Base-by-base conservation (phyloP, 2,888 invertebrate genomes). In the Acanthosoma haemorrhoidale region DNA sequence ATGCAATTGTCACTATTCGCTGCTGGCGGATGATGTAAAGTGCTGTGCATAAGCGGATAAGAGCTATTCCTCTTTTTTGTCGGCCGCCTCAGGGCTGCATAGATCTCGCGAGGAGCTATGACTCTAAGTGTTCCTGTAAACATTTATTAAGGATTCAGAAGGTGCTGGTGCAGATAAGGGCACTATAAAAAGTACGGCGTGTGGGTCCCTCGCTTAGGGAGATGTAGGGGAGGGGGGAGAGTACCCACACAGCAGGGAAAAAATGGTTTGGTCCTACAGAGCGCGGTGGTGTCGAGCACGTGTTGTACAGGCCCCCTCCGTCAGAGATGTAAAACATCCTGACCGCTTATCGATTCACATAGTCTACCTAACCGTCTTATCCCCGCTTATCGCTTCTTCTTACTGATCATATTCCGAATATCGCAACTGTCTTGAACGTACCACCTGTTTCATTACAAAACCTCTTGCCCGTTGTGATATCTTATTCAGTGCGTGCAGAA, bases 61-160 rank as follows among this genome's bases (percentile, higher is more conserved):
- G 51, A 51, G n/a, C 29, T 51, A n/a, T 51, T 51, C 25, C 25
- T 25, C 13, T 2, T 51, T 51, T 51, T 51, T 51, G 25, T 25
- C 25, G n/a, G n/a, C n/a, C n/a, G n/a, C n/a, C n/a, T n/a, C n/a
- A n/a, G 29, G 29, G 51, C 51, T n/a, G n/a, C 51, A 51, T 51
- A 51, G 51, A 51, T 51, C 25, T 25, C 29, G 2, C 1, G n/a
- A n/a, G 25, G 9, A 3, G 51, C 11, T 18, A 25, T 21, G 51
- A 51, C 25, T 5, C 51, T 51, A 51, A 51, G 51, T 51, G 51
- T 51, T 51, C 51, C n/a, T 51, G 51, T 51, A 51, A 51, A 51
- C 51, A 51, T 51, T 25, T 51, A 51, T 51, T 51, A 51, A 51
- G 51, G 51, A 51, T 51, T 51, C 51, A 51, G 51, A 25, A 25